Percentiles rank a stretch among this genome's conserved stretches.
phyloP scores from a whole-genome alignment of 2,113 vertebrate species.

The Xyrauchen texanus region DNA sequence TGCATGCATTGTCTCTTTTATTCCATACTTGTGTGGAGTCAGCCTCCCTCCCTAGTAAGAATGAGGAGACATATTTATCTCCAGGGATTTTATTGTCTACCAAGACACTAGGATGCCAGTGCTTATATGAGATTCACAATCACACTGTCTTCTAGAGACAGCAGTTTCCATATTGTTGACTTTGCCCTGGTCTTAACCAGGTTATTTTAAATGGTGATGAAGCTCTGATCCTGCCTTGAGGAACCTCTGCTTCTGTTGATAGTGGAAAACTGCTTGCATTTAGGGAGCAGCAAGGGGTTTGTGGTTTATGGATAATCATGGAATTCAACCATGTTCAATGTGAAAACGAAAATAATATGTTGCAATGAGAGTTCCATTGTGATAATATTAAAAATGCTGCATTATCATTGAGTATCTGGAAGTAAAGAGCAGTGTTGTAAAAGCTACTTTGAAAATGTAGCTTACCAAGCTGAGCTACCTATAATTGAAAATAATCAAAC shows the following conservation, averaged over 20 bases:
- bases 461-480: too few species aligned
- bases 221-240: constrained; percentile 16
- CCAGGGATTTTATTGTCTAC: constrained; percentile 25
- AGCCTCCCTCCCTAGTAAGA: neutral
- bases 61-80: constrained; percentile 33
- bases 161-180: constrained; percentile 42
- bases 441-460: too few species aligned
- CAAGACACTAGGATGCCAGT: constrained; percentile 39
- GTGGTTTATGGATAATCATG: constrained; percentile 18
- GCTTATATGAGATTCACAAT: constrained; percentile 39
- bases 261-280: constrained; percentile 11
- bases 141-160: constrained; percentile 21
- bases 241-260: neutral
- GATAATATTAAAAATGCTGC: too few species aligned
- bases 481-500: too few species aligned
- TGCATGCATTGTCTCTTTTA: constrained; percentile 3
- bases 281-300: constrained; percentile 12
- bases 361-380: neutral
- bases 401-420: too few species aligned
- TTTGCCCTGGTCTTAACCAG: constrained; percentile 12
- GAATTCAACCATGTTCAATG: neutral
- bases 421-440: too few species aligned
- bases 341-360: neutral
- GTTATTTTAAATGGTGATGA: constrained; percentile 32
- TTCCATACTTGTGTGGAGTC: neutral